Evolutionary conservation across 1,140 invertebrate genomes (phyloP).

Genomic region (Aphis gossypii): DNA sequence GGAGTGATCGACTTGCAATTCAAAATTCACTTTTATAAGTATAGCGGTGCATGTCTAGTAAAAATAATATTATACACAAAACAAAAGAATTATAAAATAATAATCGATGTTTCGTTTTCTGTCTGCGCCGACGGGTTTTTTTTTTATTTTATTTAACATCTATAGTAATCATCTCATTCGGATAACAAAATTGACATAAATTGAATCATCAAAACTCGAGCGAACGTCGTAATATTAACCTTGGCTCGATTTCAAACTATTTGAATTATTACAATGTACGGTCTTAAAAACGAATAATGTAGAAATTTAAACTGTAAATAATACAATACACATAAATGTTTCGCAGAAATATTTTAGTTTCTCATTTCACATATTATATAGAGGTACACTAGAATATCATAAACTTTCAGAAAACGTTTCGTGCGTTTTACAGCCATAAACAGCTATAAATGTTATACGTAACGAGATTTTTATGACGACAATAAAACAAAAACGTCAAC

Average conservation of each 20-base stretch:
- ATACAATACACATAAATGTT: background rate
- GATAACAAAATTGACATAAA: too few species aligned
- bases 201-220: background rate
- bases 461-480: conserved; percentile 24
- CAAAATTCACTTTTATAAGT: too few species aligned
- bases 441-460: background rate
- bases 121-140: too few species aligned
- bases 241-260: background rate
- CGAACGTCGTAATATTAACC: background rate
- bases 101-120: too few species aligned
- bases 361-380: background rate
- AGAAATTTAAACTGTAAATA: background rate
- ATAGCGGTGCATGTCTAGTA: too few species aligned
- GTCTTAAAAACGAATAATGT: background rate
- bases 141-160: too few species aligned
- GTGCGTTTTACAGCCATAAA: background rate
- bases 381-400: background rate
- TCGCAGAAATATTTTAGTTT: background rate
- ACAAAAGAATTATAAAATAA: too few species aligned
- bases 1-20: too few species aligned
- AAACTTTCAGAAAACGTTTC: background rate
- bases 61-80: too few species aligned
- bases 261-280: background rate
- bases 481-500: conserved; percentile 37
- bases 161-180: too few species aligned